Evolutionary conservation across 1,140 invertebrate species (phyloP), one percentile per base, ranked within the genome.

Genomic region (Achatina immaculata): DNA sequence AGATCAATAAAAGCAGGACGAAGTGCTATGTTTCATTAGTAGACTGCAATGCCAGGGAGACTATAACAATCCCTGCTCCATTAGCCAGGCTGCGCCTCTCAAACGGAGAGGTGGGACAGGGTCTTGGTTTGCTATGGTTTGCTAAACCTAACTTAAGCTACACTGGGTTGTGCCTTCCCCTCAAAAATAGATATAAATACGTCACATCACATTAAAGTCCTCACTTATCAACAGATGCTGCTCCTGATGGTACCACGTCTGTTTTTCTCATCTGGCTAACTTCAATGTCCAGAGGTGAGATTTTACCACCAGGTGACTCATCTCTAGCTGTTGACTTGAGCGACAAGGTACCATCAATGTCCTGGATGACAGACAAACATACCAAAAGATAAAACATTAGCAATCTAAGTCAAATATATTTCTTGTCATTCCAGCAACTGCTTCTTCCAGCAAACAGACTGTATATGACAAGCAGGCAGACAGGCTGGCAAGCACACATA

Each of bases 331-430:
- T 88, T 2, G 90, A 90, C 83, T 88, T 88, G 38, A 89, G 82
- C 42, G 89, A 90, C 79, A 88, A 81, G 16, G 89, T 89, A 0
- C 85, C 86, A 58, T 90, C 88, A 83, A 89, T 87, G 62, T 90
- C 89, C 85, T 89, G 74, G 9, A 36, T 69, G 62, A 68, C 11
- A 83, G 0, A 77, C 36, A 71, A 48, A 72, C 24, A 36, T 9
- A 7, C 19, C 51, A 36, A 73, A n/a, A 24, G 31, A 72, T 48
- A 76, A 62, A 72, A 55, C 19, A 48, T 14, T 45, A 62, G n/a
- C 69, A 62, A 48, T 24, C 38, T 1, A 11, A 38, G n/a, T 34
- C 38, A 9, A 71, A 42, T 21, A 24, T 24, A 24, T 43, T 31
- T 7, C 51, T 71, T 71, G 19, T 79, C 21, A 58, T 14, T 45